These are phyloP conservation scores for Merops nubicus DNA, from an alignment of 2,113 vertebrate species.

Conservation along the genomic window DNA sequence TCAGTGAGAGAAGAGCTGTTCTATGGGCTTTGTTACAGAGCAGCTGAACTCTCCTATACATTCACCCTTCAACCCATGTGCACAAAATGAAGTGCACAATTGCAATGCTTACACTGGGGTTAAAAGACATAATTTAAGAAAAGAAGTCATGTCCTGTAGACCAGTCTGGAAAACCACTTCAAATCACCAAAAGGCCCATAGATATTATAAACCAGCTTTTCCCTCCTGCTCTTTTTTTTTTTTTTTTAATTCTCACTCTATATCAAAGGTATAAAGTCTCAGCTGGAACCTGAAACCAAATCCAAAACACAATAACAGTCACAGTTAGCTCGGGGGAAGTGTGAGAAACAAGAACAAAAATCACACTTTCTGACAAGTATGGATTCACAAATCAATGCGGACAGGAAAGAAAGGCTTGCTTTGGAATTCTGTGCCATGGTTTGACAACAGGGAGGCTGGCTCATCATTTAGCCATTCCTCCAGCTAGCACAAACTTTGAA, in stretches of 20 bases:
- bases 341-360: slow-evolving; percentile 10
- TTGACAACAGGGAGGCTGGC: neutral
- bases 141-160: neutral
- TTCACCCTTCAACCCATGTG: neutral
- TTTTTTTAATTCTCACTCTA: neutral
- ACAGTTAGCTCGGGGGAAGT: neutral
- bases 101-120: neutral
- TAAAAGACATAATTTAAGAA: neutral
- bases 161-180: neutral
- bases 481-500: neutral
- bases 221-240: neutral
- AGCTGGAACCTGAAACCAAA: slow-evolving; percentile 20
- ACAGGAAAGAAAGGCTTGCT: neutral
- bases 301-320: neutral
- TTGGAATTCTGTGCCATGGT: neutral
- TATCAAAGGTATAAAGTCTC: neutral
- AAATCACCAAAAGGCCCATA: neutral
- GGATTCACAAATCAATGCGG: slow-evolving; percentile 19
- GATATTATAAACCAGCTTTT: neutral
- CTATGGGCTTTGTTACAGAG: neutral
- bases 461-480: neutral
- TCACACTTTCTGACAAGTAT: neutral
- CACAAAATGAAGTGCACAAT: neutral
- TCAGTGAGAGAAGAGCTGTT: neutral
- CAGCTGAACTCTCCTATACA: neutral